phyloP scores from a whole-genome alignment of 1,140 invertebrate species.

The Ceratosolen fusciceps region DNA sequence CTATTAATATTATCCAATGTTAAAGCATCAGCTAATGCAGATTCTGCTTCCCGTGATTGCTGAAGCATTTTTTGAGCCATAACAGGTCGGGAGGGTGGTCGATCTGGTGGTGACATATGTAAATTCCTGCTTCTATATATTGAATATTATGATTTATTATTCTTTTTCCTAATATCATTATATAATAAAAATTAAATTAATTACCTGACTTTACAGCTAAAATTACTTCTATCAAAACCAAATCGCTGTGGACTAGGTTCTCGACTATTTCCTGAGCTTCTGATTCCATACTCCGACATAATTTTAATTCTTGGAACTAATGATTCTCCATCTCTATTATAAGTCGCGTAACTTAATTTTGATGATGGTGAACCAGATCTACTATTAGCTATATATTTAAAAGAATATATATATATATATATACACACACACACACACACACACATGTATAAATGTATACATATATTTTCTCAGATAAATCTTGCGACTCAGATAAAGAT shows the following conservation, averaged over 20 bases:
- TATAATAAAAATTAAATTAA: background rate
- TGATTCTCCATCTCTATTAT: conserved; percentile 70
- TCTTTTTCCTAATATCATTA: background rate
- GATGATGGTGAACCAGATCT: conserved; percentile 91
- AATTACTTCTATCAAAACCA: conserved; percentile 64
- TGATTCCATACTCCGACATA: conserved; percentile 64
- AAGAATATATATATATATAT: background rate
- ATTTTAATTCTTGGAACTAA: conserved; percentile 62
- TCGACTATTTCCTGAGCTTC: conserved; percentile 72
- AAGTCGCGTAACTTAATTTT: conserved; percentile 80
- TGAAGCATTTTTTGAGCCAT: conserved; percentile 87
- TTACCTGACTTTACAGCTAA: conserved; percentile 63
- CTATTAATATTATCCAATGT: conserved; percentile 69
- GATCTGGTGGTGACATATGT: conserved; percentile 71
- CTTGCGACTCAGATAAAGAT: too few relatives aligned
- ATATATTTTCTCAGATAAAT: too few relatives aligned
- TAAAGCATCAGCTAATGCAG: conserved; percentile 82
- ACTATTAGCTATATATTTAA: conserved; percentile 78
- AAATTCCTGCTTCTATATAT: conserved; percentile 61
- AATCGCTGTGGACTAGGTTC: conserved; percentile 78
- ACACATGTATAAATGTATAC: too few relatives aligned
- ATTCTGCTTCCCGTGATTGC: conserved; percentile 91
- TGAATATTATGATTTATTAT: conserved; percentile 8
- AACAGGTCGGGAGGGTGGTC: conserved; percentile 74
- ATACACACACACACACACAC: too few relatives aligned